Percentiles rank a stretch among this genome's conserved stretches.
Evolutionary conservation across 2,888 invertebrate species (phyloP).

Genomic region (Athalia circularis): DNA sequence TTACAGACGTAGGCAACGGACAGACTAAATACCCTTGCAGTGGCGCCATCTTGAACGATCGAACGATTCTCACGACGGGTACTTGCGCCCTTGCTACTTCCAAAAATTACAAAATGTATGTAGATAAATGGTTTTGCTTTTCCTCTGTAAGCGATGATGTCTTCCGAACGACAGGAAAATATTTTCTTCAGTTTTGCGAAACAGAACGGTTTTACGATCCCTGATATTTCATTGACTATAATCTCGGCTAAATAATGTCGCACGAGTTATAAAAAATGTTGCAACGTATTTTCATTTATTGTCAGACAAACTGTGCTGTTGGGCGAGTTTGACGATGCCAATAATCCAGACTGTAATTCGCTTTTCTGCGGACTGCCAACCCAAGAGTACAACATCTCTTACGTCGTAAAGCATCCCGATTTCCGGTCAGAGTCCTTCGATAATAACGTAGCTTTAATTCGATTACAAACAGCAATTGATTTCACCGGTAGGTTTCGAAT

Average conservation of each 20-base stretch:
- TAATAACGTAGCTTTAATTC: constrained; percentile 85
- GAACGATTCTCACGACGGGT: constrained; percentile 84
- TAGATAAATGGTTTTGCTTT: not conserved
- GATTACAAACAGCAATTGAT: constrained; percentile 82
- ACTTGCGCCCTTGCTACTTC: constrained; percentile 88
- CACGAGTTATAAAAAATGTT: not conserved
- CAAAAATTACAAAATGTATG: constrained; percentile 84
- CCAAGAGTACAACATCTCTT: constrained; percentile 83
- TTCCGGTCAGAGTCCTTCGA: constrained; percentile 77
- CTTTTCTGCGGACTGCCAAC: constrained; percentile 85
- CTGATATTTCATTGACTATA: too few species aligned
- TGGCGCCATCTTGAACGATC: constrained; percentile 81
- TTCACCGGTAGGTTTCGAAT: constrained; percentile 77
- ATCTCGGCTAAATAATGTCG: too few species aligned
- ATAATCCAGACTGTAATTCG: constrained; percentile 83
- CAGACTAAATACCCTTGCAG: constrained; percentile 85
- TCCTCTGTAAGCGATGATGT: not conserved
- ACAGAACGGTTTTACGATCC: not conserved
- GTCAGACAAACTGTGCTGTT: constrained; percentile 83
- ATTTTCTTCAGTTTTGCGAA: not conserved
- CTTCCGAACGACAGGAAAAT: not conserved
- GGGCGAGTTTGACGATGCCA: constrained; percentile 85
- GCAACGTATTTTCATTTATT: constrained; percentile 35
- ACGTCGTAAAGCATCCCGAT: constrained; percentile 86
- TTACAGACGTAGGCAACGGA: constrained; percentile 80